A percentile compares a stretch with the other conserved stretches of the same genome.
Evolutionary conservation across 2,888 invertebrate genomes (phyloP).

Genomic region (Hesperia comma): DNA sequence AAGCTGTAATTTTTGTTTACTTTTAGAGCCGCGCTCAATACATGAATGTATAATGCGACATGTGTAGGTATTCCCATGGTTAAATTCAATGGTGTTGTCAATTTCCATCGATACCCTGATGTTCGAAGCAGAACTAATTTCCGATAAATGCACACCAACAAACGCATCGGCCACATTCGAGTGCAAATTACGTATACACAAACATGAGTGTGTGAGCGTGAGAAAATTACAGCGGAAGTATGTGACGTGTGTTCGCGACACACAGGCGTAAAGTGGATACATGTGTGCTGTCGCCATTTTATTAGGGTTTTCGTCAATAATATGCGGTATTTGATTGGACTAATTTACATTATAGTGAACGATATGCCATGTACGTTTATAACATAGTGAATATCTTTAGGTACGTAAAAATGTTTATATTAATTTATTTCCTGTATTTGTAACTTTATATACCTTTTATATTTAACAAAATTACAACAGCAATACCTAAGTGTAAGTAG

Average conservation of each 20-base stretch:
- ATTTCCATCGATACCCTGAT: constrained; percentile 73
- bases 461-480: too few species aligned
- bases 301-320: constrained; percentile 27
- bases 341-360: too few species aligned
- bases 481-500: too few species aligned
- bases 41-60: constrained; percentile 73
- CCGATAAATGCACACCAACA: constrained; percentile 72
- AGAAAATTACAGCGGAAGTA: constrained; percentile 78
- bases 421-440: too few species aligned
- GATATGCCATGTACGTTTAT: too few species aligned
- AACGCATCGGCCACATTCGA: constrained; percentile 54
- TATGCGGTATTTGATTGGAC: background rate
- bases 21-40: constrained; percentile 53
- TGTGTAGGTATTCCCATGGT: constrained; percentile 72
- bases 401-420: too few species aligned
- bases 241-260: constrained; percentile 64
- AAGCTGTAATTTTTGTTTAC: constrained; percentile 66
- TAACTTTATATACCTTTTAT: too few species aligned
- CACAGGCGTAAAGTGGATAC: constrained; percentile 52
- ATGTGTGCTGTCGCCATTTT: constrained; percentile 45
- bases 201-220: constrained; percentile 71
- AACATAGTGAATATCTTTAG: too few species aligned
- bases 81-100: constrained; percentile 71
- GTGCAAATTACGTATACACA: constrained; percentile 69
- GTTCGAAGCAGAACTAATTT: constrained; percentile 75